Evolutionary conservation across 2,888 invertebrate species (phyloP).

Genomic region (Andrena bicolor): DNA sequence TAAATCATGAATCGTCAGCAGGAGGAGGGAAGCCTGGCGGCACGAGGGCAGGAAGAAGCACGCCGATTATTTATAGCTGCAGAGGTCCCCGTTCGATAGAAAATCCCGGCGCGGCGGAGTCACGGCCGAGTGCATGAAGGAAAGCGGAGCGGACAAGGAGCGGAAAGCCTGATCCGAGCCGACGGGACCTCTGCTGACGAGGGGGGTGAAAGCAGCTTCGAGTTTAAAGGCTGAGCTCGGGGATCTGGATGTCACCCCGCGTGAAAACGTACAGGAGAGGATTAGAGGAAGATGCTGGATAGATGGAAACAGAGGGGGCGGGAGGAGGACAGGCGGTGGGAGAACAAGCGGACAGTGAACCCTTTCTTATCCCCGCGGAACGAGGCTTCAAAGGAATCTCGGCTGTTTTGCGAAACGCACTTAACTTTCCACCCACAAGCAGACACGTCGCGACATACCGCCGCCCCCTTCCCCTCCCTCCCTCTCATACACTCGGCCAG

Average conservation of each 20-base stretch:
- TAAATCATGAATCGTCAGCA: slow-evolving; percentile 24
- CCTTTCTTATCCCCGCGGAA: slow-evolving; percentile 66
- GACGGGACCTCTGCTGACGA: slow-evolving; percentile 71
- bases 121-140: slow-evolving; percentile 21
- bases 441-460: slow-evolving; percentile 52
- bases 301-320: neutral
- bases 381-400: slow-evolving; percentile 68
- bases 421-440: slow-evolving; percentile 61
- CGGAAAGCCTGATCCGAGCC: slow-evolving; percentile 72
- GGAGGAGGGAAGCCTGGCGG: neutral
- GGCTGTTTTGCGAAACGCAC: slow-evolving; percentile 64
- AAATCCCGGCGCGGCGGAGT: slow-evolving; percentile 32
- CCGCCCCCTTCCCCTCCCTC: slow-evolving; percentile 40
- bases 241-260: slow-evolving; percentile 71
- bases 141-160: slow-evolving; percentile 49
- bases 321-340: slow-evolving; percentile 1
- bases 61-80: slow-evolving; percentile 46
- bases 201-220: slow-evolving; percentile 74
- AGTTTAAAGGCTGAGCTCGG: slow-evolving; percentile 77
- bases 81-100: slow-evolving; percentile 31
- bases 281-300: slow-evolving; percentile 60
- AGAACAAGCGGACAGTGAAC: slow-evolving; percentile 61
- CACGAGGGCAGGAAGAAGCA: slow-evolving; percentile 3
- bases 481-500: slow-evolving; percentile 35
- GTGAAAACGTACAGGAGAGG: slow-evolving; percentile 70